Percentiles rank a stretch among this genome's conserved stretches.
phyloP scores from a whole-genome alignment of 2,113 vertebrate genomes.

The Propithecus coquereli region DNA sequence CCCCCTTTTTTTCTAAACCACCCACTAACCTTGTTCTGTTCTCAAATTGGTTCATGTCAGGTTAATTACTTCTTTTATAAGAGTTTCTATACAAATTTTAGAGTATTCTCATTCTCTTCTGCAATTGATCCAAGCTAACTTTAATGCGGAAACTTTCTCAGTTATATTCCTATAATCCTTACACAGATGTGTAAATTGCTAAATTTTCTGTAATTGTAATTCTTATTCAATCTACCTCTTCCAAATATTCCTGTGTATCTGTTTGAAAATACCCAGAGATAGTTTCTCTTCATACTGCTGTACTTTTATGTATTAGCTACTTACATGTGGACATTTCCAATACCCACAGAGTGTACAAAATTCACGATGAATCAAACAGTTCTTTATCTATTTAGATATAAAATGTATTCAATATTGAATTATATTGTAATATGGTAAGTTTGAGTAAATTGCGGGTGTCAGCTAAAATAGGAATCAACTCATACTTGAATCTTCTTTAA shows the following conservation, averaged over 20 bases:
- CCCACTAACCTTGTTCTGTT: slow-evolving; percentile 71
- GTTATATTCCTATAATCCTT: neutral
- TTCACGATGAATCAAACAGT: neutral
- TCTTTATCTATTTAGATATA: neutral
- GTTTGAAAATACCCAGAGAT: neutral
- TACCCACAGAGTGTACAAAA: neutral
- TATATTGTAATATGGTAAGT: slow-evolving; percentile 23
- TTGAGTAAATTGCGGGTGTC: neutral
- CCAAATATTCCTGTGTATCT: neutral
- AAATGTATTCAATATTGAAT: neutral
- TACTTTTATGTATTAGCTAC: neutral
- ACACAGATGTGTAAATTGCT: neutral
- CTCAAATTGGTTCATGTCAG: slow-evolving; percentile 52
- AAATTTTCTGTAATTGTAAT: neutral
- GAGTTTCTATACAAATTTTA: slow-evolving; percentile 18
- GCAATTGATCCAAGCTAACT: neutral
- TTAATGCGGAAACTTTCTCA: neutral
- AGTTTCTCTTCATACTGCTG: neutral
- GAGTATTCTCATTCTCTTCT: neutral
- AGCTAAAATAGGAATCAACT: neutral
- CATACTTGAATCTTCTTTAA: neutral
- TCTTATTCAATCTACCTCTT: neutral
- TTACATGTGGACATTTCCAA: neutral
- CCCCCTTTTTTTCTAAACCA: slow-evolving; percentile 13
- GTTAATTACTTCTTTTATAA: slow-evolving; percentile 71